Percentiles rank a stretch among this genome's conserved stretches.
Conservation (phyloP, 2,797 vertebrate genomes). For the Falco rusticolus region DNA sequence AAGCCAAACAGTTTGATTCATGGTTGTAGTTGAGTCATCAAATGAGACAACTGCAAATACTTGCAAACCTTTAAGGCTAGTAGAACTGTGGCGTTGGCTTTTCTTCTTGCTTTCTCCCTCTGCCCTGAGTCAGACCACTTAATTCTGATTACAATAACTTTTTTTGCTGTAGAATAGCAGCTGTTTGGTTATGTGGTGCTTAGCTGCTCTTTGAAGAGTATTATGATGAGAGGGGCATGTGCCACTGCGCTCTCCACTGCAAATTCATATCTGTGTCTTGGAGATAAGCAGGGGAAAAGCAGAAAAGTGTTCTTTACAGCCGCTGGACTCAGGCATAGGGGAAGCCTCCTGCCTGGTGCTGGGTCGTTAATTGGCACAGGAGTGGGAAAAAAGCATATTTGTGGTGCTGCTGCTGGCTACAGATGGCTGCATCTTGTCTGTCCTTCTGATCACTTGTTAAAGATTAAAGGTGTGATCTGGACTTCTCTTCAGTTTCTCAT, state of each 20-base stretch:
- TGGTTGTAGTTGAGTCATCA: background rate
- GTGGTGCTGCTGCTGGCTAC: background rate
- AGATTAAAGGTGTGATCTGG: background rate
- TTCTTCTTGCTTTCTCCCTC: background rate
- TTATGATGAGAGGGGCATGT: background rate
- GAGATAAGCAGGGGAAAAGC: background rate
- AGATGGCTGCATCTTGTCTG: background rate
- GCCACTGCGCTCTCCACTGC: background rate
- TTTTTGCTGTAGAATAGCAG: background rate
- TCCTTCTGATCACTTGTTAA: background rate
- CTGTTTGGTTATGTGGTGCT: background rate
- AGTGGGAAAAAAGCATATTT: background rate
- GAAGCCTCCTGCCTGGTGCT: fast-evolving
- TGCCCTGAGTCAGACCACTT: background rate
- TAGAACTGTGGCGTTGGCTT: background rate
- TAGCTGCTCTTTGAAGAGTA: background rate
- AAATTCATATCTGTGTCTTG: background rate
- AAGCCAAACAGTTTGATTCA: background rate
- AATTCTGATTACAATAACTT: background rate
- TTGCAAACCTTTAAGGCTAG: background rate
- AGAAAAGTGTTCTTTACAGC: background rate
- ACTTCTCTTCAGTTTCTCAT: background rate
- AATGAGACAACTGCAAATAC: background rate
- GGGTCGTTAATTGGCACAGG: background rate
- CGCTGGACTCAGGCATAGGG: fast-evolving